Evolutionary conservation across 2,797 vertebrate species (phyloP), one percentile per base, ranked within the genome.

Genomic region (Sebastes minor): DNA sequence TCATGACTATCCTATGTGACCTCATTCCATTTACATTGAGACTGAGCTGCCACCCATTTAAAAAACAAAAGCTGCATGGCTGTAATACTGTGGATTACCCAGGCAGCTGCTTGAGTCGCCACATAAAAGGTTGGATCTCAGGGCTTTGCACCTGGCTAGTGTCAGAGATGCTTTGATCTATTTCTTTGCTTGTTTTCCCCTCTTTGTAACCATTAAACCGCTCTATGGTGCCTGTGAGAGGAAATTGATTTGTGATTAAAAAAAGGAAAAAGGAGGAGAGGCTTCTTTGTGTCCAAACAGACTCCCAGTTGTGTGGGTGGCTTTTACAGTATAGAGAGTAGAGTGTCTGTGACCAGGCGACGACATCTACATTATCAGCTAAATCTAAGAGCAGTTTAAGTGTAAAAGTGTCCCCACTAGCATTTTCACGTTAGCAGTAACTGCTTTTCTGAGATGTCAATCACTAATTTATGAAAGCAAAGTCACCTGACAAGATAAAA

Each of bases 111-210:
- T 84, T 22, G 71, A 80, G 81, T 81, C 61, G n/a, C 67, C 80
- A 85, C 84, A 91, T 91, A 78, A 94, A 91, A 90, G 91, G 59
- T 84, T 85, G 88, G 74, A 80, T 86, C 85, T 85, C 65, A 22
- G 56, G 70, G 83, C 78, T 70, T 85, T 86, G 93, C 94, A 95
- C 93, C 94, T 95, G 95, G 92, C 83, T 80, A 61, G 83, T 86
- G 86, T 89, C 56, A 55, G 62, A 71, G 74, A 73, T 0, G 62
- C 95, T 95, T 95, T 96, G 93, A 95, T 96, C 90, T 86, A 32
- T 83, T 87, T 87, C 88, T 71, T 83, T 83, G 74, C 89, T 90
- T 84, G 86, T 91, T 90, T 92, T 52, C 81, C 30, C 35, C 78
- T 86, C 87, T 93, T 93, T 94, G 91, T 88, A 85, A 83, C 82